phyloP scores from a whole-genome alignment of 2,888 invertebrate genomes.

The Eilema griseolum region DNA sequence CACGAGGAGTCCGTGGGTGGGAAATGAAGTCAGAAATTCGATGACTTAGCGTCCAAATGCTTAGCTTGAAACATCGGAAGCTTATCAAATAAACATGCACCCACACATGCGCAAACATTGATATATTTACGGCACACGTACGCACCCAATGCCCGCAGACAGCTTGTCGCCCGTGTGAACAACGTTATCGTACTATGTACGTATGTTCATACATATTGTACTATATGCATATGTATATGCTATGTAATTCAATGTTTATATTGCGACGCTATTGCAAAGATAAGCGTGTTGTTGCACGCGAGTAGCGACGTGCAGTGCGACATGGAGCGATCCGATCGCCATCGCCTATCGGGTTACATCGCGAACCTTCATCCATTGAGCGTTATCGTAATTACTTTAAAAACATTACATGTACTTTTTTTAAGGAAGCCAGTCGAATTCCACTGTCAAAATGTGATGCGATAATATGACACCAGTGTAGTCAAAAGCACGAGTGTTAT shows the following conservation, averaged over 20 bases:
- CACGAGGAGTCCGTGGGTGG: constrained; percentile 69
- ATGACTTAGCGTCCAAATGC: constrained; percentile 78
- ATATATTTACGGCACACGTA: constrained; percentile 78
- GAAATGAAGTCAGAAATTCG: constrained; percentile 71
- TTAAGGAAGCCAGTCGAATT: constrained; percentile 70
- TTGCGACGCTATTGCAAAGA: constrained; percentile 67
- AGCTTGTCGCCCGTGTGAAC: constrained; percentile 85
- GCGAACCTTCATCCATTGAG: constrained; percentile 54
- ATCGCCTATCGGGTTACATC: constrained; percentile 64
- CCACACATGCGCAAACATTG: constrained; percentile 72
- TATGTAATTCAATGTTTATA: constrained; percentile 79
- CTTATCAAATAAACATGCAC: constrained; percentile 84
- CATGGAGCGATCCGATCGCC: constrained; percentile 53
- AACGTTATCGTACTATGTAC: constrained; percentile 80
- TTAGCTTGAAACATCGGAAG: constrained; percentile 81
- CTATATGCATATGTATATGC: constrained; percentile 46
- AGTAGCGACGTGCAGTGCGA: constrained; percentile 46
- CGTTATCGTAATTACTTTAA: constrained; percentile 56
- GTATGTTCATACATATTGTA: constrained; percentile 74
- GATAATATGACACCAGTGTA: constrained; percentile 78
- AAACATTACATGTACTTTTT: constrained; percentile 61
- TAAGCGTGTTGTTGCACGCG: constrained; percentile 58
- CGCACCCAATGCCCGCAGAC: constrained; percentile 80
- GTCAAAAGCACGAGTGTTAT: constrained; percentile 76
- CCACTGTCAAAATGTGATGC: constrained; percentile 72